Evolutionary conservation across 2,888 invertebrate species (phyloP), one percentile per base, ranked within the genome.

Genomic region (Cheiracanthium punctorium): DNA sequence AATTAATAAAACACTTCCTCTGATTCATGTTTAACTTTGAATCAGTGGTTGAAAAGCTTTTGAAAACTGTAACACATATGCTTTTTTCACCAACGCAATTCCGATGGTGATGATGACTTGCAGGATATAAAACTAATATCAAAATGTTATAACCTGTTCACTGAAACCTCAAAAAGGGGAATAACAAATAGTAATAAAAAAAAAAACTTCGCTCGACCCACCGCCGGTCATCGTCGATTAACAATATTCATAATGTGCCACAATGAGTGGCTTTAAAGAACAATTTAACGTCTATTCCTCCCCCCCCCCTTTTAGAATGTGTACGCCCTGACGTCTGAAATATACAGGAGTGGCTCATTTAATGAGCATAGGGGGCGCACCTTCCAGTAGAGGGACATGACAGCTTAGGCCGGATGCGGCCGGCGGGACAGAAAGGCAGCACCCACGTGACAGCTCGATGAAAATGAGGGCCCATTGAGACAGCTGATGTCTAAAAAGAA

Each of bases 191-290:
- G n/a, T n/a, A n/a, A n/a, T 48, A 48, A 7, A 24, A 58, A 17
- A 24, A 58, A 24, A 58, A 58, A 5, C 58, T 48, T 58, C 5
- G 12, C 24, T 58, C 24, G 24, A 58, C 24, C 58, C 58, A 58
- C 58, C 24, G 12, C 58, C 20, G 58, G 58, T 58, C 24, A 24
- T 58, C 24, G 58, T 58, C 58, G 58, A 58, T 58, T 58, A 58
- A 24, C 58, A 58, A 24, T 24, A 58, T 58, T 58, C 58, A 58
- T 58, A 58, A 58, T 58, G 58, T 58, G 58, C 58, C 58, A 58
- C 58, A 58, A 58, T 58, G 58, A 58, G 58, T 58, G 58, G 58
- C 58, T 58, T 58, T 24, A 58, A 58, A 58, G 58, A 58, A 58
- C 58, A 58, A 58, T 58, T 58, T 58, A 58, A 58, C 58, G 58